phyloP scores from a whole-genome alignment of 2,888 invertebrate species.

The Pachliopta kotzebuea region DNA sequence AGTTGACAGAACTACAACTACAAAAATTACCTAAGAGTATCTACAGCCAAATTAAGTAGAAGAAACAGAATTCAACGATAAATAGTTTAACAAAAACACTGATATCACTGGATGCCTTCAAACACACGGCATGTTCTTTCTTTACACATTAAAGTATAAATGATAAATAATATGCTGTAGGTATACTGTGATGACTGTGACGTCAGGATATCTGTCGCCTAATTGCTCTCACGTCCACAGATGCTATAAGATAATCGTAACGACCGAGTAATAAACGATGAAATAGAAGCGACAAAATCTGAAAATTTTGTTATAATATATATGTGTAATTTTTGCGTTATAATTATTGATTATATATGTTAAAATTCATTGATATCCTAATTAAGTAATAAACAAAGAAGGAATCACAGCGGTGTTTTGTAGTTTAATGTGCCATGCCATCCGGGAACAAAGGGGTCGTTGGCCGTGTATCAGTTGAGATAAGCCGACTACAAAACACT shows the following conservation, averaged over 20 bases:
- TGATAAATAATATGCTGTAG: no score
- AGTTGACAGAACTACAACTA: background rate
- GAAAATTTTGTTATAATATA: no score
- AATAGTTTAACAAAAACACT: background rate
- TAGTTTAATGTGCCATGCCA: conserved; percentile 49
- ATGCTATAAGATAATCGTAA: no score
- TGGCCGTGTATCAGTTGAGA: conserved; percentile 71
- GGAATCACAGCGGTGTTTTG: conserved; percentile 35
- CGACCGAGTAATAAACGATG: no score
- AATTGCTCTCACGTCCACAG: no score
- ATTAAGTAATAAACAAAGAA: conserved; percentile 30
- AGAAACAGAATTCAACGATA: no score
- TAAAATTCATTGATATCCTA: conserved; percentile 25
- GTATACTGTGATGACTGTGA: background rate
- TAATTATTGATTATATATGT: conserved; percentile 8
- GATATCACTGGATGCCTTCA: no score
- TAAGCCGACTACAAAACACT: conserved; percentile 66
- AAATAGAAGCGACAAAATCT: no score
- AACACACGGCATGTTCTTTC: no score
- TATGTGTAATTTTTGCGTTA: no score
- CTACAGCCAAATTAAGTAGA: background rate
- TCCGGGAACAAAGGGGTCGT: conserved; percentile 60
- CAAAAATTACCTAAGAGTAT: background rate
- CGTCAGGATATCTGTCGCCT: background rate
- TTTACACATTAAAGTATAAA: no score